Conservation (phyloP, 2,888 invertebrate genomes). For the Oxytorus armatus region DNA sequence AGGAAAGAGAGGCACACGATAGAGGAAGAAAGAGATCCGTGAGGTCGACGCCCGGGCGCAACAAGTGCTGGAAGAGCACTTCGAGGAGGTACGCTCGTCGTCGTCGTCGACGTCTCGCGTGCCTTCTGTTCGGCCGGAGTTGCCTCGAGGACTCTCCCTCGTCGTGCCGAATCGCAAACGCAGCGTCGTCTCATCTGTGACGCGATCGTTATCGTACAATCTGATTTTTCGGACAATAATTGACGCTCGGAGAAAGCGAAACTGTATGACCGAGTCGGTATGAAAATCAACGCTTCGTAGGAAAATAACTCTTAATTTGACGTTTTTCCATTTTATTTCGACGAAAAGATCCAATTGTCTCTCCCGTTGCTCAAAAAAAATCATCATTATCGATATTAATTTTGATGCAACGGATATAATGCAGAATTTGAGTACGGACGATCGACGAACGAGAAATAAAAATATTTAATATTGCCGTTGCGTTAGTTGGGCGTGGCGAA, state of each 20-base stretch:
- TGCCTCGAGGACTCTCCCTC: constrained; percentile 46
- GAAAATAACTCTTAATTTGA: too few species aligned
- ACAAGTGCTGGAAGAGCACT: constrained; percentile 72
- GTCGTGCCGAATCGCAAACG: constrained; percentile 43
- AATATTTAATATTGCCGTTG: too few species aligned
- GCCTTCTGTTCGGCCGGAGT: constrained; percentile 49
- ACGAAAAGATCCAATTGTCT: too few species aligned
- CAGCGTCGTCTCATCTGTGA: constrained; percentile 63
- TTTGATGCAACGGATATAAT: too few species aligned
- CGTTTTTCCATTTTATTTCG: too few species aligned
- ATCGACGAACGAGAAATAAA: too few species aligned
- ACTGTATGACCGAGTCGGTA: constrained; percentile 39
- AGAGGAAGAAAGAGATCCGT: constrained; percentile 68
- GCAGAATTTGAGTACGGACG: too few species aligned
- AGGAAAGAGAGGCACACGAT: constrained; percentile 47
- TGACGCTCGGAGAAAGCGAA: constrained; percentile 53
- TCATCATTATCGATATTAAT: too few species aligned
- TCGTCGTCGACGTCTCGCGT: constrained; percentile 62
- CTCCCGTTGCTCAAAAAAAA: too few species aligned
- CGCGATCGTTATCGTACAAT: constrained; percentile 62
- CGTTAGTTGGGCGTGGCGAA: too few species aligned
- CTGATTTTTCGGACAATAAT: constrained; percentile 49
- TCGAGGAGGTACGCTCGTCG: constrained; percentile 59
- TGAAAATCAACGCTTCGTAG: constrained; percentile 52
- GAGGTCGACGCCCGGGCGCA: constrained; percentile 76